Conservation (phyloP, 2,113 vertebrate genomes). For the Mus spicilegus region DNA sequence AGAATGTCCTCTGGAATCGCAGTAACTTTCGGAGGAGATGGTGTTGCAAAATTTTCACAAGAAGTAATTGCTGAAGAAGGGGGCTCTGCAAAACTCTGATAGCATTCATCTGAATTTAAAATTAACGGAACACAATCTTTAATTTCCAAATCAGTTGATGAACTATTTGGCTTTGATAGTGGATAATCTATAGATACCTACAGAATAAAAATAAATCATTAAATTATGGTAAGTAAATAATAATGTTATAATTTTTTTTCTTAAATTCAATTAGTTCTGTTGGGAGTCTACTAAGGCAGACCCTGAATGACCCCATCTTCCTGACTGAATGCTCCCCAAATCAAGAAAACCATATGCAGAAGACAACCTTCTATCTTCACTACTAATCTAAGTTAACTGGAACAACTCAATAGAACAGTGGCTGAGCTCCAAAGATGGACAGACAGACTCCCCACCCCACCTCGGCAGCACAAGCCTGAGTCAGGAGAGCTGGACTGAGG, state of each 20-base stretch:
- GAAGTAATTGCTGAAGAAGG: constrained; percentile 83
- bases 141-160: constrained; percentile 25
- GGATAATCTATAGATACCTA: constrained; percentile 33
- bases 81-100: constrained; percentile 77
- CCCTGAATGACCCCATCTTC: not conserved
- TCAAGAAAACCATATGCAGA: not conserved
- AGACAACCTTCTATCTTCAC: not conserved
- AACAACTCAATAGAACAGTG: not conserved
- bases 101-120: constrained; percentile 75
- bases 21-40: constrained; percentile 88
- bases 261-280: not conserved
- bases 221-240: constrained; percentile 42
- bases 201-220: constrained; percentile 58
- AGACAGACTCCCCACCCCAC: not conserved
- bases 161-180: constrained; percentile 59
- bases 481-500: not conserved
- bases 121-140: constrained; percentile 62
- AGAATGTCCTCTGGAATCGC: constrained; percentile 86
- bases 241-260: not conserved
- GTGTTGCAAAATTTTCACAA: constrained; percentile 85
- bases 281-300: not conserved
- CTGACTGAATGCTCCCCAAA: not conserved
- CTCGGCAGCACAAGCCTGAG: not conserved
- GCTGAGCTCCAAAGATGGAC: not conserved
- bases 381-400: not conserved